A percentile compares a stretch with the other conserved stretches of the same genome.
These are phyloP conservation scores for Buphagus erythrorhynchus DNA, from an alignment of 2,797 vertebrate species.

Conservation along the genomic window DNA sequence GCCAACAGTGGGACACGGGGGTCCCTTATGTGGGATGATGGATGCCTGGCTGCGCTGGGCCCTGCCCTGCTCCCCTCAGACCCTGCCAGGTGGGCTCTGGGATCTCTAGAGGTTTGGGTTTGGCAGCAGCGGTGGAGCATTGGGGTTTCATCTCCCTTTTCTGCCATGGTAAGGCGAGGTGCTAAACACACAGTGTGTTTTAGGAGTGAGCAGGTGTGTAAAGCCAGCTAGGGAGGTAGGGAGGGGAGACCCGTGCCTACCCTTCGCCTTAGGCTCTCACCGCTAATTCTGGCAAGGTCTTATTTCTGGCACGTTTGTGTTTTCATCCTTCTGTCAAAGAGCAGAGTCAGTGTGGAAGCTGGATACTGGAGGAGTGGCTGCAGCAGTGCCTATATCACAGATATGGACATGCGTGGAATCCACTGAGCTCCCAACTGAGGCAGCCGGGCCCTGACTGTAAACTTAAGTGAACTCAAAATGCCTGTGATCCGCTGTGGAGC, in stretches of 20 bases:
- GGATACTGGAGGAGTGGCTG: neutral
- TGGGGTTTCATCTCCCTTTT: neutral
- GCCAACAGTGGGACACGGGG: rapidly evolving
- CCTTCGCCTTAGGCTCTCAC: neutral
- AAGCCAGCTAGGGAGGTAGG: neutral
- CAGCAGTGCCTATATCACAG: neutral
- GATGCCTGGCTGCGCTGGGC: rapidly evolving
- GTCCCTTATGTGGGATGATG: neutral
- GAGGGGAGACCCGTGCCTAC: rapidly evolving
- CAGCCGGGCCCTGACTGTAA: neutral
- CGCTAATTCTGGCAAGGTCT: neutral
- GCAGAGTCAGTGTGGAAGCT: neutral
- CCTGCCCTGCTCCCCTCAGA: neutral
- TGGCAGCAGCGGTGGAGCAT: neutral
- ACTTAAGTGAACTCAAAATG: neutral
- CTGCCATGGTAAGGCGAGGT: no score
- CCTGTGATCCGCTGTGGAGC: neutral
- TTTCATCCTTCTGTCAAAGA: neutral
- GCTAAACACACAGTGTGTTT: rapidly evolving
- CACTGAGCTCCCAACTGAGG: neutral
- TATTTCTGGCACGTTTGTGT: rapidly evolving
- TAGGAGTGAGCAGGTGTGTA: neutral
- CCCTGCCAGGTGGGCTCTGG: no score
- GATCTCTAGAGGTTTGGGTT: neutral
- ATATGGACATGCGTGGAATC: rapidly evolving